These are phyloP conservation scores for Podilymbus podiceps DNA, from an alignment of 2,113 vertebrate species.

Conservation along the genomic window DNA sequence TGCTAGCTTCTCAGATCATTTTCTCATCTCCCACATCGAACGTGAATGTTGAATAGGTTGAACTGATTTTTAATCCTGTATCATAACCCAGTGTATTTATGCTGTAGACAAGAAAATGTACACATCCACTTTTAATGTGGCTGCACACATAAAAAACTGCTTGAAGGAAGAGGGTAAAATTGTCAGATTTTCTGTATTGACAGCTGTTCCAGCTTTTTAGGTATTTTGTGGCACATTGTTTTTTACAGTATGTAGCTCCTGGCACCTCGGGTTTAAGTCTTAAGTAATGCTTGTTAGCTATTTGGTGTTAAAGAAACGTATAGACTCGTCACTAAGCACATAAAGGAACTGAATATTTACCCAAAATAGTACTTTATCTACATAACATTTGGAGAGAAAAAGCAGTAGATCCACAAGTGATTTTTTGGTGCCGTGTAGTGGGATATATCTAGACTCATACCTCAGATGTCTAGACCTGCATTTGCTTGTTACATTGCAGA, in stretches of 20 bases:
- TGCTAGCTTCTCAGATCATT: constrained; percentile 16
- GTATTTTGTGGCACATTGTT: not conserved
- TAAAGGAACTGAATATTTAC: not conserved
- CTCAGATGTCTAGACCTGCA: not conserved
- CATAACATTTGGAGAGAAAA: not conserved
- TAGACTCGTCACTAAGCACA: not conserved
- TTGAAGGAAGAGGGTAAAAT: not conserved
- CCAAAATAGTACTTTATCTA: not conserved
- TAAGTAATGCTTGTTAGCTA: not conserved
- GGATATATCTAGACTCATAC: not conserved
- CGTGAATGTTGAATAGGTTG: not conserved
- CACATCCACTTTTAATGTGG: not conserved
- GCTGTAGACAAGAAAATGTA: not conserved
- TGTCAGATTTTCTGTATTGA: not conserved
- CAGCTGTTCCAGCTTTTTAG: not conserved
- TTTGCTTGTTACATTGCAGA: not conserved
- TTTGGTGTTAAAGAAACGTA: not conserved
- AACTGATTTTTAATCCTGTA: constrained; percentile 28
- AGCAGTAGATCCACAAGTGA: not conserved
- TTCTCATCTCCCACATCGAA: not conserved
- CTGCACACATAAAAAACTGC: not conserved
- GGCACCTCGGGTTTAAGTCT: not conserved
- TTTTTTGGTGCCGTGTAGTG: not conserved
- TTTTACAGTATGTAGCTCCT: not conserved
- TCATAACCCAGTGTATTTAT: not conserved